Percentiles rank a stretch among this genome's conserved stretches.
Conservation (phyloP, 2,797 vertebrate species). For the Triplophysa yarkandensis region DNA sequence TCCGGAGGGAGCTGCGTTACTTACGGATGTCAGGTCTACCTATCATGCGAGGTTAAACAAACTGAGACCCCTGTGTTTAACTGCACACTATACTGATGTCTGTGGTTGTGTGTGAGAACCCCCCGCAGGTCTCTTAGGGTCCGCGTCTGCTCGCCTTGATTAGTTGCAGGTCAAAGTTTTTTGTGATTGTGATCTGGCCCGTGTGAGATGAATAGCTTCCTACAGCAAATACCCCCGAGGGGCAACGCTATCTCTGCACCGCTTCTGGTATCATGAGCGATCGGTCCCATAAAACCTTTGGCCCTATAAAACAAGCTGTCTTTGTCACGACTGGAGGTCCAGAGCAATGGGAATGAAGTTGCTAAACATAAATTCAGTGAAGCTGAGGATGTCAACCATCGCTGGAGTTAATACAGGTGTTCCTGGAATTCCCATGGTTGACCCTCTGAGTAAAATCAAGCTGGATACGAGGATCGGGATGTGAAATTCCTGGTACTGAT, state of each 20-base stretch:
- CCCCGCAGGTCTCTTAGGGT: conserved; percentile 19
- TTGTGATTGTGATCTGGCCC: conserved; percentile 54
- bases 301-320: conserved; percentile 45
- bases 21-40: conserved; percentile 2
- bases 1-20: background rate
- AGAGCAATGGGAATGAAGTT: conserved; percentile 9
- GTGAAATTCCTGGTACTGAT: conserved; percentile 23
- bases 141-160: conserved; percentile 24
- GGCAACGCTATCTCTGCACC: conserved; percentile 40
- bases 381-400: conserved; percentile 14
- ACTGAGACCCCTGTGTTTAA: conserved; percentile 33
- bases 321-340: conserved; percentile 31
- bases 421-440: conserved; percentile 4
- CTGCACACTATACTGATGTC: conserved; percentile 27
- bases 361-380: conserved; percentile 40
- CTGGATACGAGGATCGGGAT: background rate
- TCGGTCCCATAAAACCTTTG: conserved; percentile 20
- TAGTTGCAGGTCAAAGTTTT: conserved; percentile 49
- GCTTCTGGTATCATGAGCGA: conserved; percentile 33
- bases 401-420: conserved; percentile 30
- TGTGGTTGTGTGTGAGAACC: conserved; percentile 20
- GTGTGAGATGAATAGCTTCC: conserved; percentile 53
- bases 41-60: conserved; percentile 43
- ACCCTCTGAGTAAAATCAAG: conserved; percentile 17
- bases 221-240: conserved; percentile 40